Evolutionary conservation across 1,140 invertebrate genomes (phyloP).

Genomic region (Euwallacea fornicatus): DNA sequence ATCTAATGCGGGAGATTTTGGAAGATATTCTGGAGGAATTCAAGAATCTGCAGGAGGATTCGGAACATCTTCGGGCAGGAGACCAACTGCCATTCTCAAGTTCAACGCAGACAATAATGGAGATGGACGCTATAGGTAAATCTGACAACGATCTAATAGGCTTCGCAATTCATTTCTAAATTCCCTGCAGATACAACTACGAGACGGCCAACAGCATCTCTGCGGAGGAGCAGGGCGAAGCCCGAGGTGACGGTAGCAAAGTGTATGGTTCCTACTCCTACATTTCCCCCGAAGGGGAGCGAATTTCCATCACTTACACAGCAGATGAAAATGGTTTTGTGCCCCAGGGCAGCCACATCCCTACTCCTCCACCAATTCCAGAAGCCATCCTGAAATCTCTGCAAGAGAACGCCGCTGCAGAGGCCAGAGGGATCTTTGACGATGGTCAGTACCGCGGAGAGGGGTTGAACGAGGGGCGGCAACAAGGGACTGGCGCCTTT

Average conservation of each 20-base stretch:
- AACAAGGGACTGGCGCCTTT: conserved; percentile 3
- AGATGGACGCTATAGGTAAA: conserved; percentile 51
- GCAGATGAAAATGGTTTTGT: conserved; percentile 63
- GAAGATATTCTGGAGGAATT: conserved; percentile 8
- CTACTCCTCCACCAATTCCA: conserved; percentile 57
- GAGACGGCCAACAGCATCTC: conserved; percentile 63
- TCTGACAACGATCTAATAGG: neutral
- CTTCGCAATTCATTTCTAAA: neutral
- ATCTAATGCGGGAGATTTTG: neutral
- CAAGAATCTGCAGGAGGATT: neutral
- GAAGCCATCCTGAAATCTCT: conserved; percentile 56
- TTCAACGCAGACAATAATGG: conserved; percentile 39
- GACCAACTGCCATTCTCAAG: conserved; percentile 54
- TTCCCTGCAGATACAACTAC: conserved; percentile 57
- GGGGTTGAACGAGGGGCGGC: conserved; percentile 29
- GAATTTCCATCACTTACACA: conserved; percentile 59
- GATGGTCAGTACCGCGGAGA: conserved; percentile 42
- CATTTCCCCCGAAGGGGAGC: conserved; percentile 58
- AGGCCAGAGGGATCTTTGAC: conserved; percentile 43
- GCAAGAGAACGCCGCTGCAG: conserved; percentile 53
- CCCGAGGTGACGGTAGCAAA: conserved; percentile 46
- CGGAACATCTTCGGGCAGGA: conserved; percentile 1
- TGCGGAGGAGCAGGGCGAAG: conserved; percentile 58
- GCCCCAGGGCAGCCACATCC: conserved; percentile 56
- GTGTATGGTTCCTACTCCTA: conserved; percentile 60